Conservation (phyloP, 2,888 invertebrate genomes). For the Tortricodes alternella region DNA sequence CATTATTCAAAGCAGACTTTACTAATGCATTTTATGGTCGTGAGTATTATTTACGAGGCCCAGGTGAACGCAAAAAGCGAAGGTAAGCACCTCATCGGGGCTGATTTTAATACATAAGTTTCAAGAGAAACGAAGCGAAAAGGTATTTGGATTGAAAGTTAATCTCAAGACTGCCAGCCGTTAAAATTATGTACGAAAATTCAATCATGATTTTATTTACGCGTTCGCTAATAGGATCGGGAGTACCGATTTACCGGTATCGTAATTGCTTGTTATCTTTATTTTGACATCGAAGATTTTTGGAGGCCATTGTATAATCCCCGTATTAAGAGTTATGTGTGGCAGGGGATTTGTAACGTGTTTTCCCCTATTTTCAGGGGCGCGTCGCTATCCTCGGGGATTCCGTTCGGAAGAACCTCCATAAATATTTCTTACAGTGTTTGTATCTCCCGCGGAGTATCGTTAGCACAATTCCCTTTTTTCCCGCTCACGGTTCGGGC, state of each 20-base stretch:
- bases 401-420: slow-evolving; percentile 79
- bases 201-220: slow-evolving; percentile 5
- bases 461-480: slow-evolving; percentile 75
- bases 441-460: slow-evolving; percentile 81
- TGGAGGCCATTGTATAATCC: slow-evolving; percentile 78
- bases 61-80: slow-evolving; percentile 66
- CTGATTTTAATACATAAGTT: slow-evolving; percentile 57
- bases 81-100: slow-evolving; percentile 61
- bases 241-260: slow-evolving; percentile 38
- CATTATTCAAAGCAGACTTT: slow-evolving; percentile 74
- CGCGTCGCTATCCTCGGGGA: slow-evolving; percentile 68
- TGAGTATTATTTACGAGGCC: slow-evolving; percentile 71
- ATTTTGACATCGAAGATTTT: slow-evolving; percentile 73
- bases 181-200: background rate
- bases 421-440: slow-evolving; percentile 82
- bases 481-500: slow-evolving; percentile 55
- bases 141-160: slow-evolving; percentile 10
- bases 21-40: slow-evolving; percentile 77
- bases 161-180: background rate
- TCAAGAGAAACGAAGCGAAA: slow-evolving; percentile 20
- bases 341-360: slow-evolving; percentile 75
- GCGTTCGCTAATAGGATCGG: background rate
- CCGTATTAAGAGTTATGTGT: slow-evolving; percentile 78
- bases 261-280: slow-evolving; percentile 78
- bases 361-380: slow-evolving; percentile 74